Conservation (phyloP, 2,113 vertebrate species). For the Promerops cafer region DNA sequence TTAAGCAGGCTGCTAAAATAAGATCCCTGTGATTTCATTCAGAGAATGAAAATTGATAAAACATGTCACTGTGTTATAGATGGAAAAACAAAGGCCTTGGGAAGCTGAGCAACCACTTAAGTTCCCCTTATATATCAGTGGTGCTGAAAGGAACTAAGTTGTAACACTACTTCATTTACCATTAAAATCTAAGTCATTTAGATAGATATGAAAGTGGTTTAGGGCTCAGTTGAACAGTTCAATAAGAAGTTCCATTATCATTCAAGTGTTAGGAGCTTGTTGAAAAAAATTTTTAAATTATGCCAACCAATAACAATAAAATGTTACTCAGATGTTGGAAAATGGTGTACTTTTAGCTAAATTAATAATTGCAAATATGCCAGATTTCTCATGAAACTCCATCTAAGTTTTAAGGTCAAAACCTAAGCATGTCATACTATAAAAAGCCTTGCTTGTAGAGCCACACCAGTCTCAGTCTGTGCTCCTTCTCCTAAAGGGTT, state of each 20-base stretch:
- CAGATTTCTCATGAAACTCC: not conserved
- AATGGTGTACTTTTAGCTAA: not conserved
- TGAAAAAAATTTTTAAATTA: not conserved
- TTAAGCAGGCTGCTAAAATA: not conserved
- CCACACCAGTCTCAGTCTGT: not conserved
- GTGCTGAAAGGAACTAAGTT: not conserved
- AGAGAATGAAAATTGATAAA: not conserved
- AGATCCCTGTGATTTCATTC: not conserved
- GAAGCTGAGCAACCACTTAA: not conserved
- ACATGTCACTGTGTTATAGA: not conserved
- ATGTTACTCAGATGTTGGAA: not conserved
- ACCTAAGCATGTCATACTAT: not conserved
- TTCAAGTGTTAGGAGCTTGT: not conserved
- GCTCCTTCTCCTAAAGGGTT: not conserved
- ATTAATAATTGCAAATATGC: not conserved
- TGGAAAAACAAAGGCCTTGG: not conserved
- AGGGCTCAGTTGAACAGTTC: not conserved
- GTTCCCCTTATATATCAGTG: not conserved
- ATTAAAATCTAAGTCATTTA: not conserved
- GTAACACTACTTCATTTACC: not conserved
- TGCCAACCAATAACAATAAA: not conserved
- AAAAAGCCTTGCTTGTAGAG: not conserved
- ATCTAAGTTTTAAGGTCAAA: not conserved
- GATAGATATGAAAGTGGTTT: not conserved
- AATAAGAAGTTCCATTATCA: not conserved